Percentiles rank a stretch among this genome's conserved stretches.
Conservation (phyloP, 1,140 invertebrate species). For the Microplitis mediator region DNA sequence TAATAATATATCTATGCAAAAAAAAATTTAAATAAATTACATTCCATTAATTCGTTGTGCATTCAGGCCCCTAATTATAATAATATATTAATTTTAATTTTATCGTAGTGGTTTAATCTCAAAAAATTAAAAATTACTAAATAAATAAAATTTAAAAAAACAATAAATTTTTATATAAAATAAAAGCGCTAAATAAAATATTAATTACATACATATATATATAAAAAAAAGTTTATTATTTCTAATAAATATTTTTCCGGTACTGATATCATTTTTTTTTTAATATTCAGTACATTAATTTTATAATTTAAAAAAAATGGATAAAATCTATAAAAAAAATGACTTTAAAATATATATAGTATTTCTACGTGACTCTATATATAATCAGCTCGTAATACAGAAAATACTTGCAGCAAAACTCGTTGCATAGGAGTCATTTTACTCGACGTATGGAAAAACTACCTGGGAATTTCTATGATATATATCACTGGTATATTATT, state of each 20-base stretch:
- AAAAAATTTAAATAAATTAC: too few species aligned
- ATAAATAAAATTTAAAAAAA: background rate
- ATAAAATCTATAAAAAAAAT: too few species aligned
- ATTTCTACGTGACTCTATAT: background rate
- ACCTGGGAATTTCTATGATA: background rate
- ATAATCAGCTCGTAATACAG: background rate
- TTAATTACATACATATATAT: too few species aligned
- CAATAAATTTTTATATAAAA: too few species aligned
- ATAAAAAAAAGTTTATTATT: too few species aligned
- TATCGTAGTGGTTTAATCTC: background rate
- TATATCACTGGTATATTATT: background rate
- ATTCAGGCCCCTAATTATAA: background rate
- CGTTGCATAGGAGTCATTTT: background rate
- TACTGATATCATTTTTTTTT: too few species aligned
- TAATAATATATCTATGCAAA: too few species aligned
- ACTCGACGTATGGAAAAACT: background rate
- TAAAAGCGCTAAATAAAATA: too few species aligned
- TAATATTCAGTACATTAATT: too few species aligned
- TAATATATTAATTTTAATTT: background rate
- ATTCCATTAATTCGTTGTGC: background rate
- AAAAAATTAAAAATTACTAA: background rate
- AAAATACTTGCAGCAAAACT: conserved; percentile 1
- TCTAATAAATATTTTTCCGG: too few species aligned
- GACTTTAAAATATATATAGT: too few species aligned
- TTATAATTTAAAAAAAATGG: too few species aligned